Conservation (phyloP, 2,113 vertebrate species). For the Ciconia boyciana region DNA sequence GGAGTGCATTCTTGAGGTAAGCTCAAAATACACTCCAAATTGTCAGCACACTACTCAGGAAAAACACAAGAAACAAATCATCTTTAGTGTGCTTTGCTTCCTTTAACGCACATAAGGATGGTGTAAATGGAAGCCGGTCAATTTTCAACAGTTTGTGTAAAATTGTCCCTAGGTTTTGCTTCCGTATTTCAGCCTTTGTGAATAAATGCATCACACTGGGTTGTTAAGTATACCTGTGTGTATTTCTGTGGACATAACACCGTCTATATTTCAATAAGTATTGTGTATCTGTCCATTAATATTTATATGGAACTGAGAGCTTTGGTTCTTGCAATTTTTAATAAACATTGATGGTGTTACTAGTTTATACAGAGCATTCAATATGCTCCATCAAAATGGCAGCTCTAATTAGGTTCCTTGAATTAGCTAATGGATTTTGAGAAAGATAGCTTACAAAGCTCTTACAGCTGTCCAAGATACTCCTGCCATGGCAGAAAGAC, state of each 20-base stretch:
- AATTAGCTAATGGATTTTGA: conserved; percentile 93
- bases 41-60: conserved; percentile 45
- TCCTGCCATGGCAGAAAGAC: conserved; percentile 79
- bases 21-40: conserved; percentile 53
- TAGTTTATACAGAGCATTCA: conserved; percentile 84
- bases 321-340: conserved; percentile 80
- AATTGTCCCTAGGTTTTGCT: conserved; percentile 41
- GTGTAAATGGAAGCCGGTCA: conserved; percentile 33
- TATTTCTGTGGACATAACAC: conserved; percentile 11
- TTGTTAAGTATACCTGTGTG: not conserved
- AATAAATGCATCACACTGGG: not conserved
- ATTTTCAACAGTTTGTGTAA: conserved; percentile 46
- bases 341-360: conserved; percentile 97
- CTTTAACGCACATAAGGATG: conserved; percentile 10
- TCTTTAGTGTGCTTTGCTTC: conserved; percentile 28
- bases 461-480: conserved; percentile 82
- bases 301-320: conserved; percentile 74
- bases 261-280: conserved; percentile 66
- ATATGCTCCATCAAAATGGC: conserved; percentile 92
- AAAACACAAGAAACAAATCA: conserved; percentile 51
- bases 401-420: conserved; percentile 93
- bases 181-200: not conserved
- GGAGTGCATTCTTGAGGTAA: conserved; percentile 63
- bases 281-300: conserved; percentile 71
- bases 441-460: conserved; percentile 84